Base-by-base conservation (phyloP, 2,797 vertebrate genomes). In the Melanotaenia boesemani region DNA sequence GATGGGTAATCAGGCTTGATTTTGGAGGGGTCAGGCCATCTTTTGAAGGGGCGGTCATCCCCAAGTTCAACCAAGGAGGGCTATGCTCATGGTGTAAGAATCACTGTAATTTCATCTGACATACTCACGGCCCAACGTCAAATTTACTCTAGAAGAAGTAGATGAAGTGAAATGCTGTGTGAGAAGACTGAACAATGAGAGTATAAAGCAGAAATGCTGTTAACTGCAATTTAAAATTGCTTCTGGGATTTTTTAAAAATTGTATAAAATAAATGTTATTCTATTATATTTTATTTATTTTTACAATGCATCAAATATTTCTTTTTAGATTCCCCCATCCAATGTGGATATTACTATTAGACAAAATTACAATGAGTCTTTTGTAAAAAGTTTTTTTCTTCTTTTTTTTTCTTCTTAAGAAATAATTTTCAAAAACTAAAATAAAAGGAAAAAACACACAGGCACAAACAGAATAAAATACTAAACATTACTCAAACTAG, bases 1-100 rank as follows among this genome's bases (percentile, higher is more conserved):
- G 94, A 94, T 92, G 93, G 91, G 88, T 93, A 95, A 95, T 94
- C 93, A 94, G 91, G 93, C 93, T 94, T 95, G 93, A 94, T 94
- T 94, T 86, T 85, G 85, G 89, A 92, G 80, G 84, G 91, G 91
- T 90, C 92, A 93, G 90, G 84, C 76, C 85, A 87, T 88, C 88
- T 81, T 89, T 87, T 86, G 79, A 91, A 89, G 86, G 74, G 79
- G 81, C 64, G 74, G 85, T 86, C 89, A 82, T 89, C 83, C 68
- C 79, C 86, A 89, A 88, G 88, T 92, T 90, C 36, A 62, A 70
- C 58, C 71, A 32, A 65, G 61, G 76, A 86, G 75, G 71, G 54
- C 70, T 62, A 28, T 12, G 60, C 44, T 81, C 76, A 32, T 20
- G 46, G 55, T 34, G 77, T 16, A 48, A 87, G 79, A 80, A 83